A percentile compares a stretch with the other conserved stretches of the same genome.
Conservation (phyloP, 2,113 vertebrate species). For the Zosterops hypoxanthus region DNA sequence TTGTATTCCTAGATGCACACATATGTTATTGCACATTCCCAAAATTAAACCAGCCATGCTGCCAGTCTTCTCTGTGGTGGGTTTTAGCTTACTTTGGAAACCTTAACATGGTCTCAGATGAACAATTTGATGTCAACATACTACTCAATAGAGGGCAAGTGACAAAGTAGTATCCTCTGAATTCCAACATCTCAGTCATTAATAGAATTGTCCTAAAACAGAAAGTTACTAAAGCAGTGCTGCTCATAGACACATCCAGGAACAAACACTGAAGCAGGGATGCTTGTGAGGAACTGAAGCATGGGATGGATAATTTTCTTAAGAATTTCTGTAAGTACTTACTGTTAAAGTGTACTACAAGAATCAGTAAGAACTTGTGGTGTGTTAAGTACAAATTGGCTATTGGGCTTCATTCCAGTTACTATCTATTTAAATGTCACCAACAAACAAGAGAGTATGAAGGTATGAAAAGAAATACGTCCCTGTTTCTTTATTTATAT, state of each 20-base stretch:
- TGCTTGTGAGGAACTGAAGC: neutral
- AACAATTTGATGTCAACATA: neutral
- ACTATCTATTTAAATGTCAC: neutral
- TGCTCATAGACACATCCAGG: neutral
- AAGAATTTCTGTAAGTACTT: neutral
- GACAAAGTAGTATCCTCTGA: neutral
- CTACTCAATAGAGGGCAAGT: neutral
- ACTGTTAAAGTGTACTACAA: neutral
- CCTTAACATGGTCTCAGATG: neutral
- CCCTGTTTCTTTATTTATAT: neutral
- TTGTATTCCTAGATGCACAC: neutral
- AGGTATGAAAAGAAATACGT: neutral
- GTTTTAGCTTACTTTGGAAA: neutral
- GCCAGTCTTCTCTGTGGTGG: neutral
- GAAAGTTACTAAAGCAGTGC: neutral
- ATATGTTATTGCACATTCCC: neutral
- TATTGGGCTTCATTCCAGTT: slow-evolving; percentile 34
- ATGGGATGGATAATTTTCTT: neutral
- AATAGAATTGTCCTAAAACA: neutral
- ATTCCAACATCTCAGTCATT: neutral
- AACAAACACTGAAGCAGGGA: neutral
- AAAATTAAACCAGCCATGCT: neutral
- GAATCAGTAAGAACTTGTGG: slow-evolving; percentile 2
- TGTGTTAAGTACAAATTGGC: neutral
- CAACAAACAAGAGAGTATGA: neutral